These are phyloP conservation scores for Schizotus pectinicornis DNA, from an alignment of 2,888 invertebrate genomes.

Conservation along the genomic window DNA sequence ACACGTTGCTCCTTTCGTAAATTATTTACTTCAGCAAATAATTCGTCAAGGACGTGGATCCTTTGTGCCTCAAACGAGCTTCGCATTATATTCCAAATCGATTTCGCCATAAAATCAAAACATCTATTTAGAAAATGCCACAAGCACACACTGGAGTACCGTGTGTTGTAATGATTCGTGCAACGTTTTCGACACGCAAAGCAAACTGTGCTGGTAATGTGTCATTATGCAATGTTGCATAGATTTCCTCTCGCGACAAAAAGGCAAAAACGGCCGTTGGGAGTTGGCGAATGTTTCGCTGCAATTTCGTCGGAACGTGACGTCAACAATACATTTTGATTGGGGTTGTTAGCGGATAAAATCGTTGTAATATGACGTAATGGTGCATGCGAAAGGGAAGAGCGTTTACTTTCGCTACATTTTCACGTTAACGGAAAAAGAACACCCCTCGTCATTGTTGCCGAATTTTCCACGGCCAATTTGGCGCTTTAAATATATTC, in stretches of 20 bases:
- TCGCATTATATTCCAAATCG: conserved; percentile 8
- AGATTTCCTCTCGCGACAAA: conserved; percentile 26
- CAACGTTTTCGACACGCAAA: conserved; percentile 17
- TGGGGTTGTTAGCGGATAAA: conserved; percentile 27
- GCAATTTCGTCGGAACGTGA: conserved; percentile 7
- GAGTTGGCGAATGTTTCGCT: background rate
- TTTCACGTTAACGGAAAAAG: conserved; percentile 21
- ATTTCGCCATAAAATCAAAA: conserved; percentile 16
- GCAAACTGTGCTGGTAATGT: conserved; percentile 16
- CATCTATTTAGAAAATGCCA: conserved; percentile 25
- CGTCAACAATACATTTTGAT: conserved; percentile 27
- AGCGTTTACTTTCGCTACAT: conserved; percentile 32
- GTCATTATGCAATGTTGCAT: conserved; percentile 27
- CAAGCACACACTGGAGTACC: conserved; percentile 18
- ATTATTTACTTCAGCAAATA: too few species aligned
- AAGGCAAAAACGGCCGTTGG: conserved; percentile 7
- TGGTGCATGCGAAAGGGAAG: conserved; percentile 31
- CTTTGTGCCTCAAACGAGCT: too few species aligned
- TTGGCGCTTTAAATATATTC: conserved; percentile 20
- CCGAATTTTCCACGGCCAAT: conserved; percentile 25
- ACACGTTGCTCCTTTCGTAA: too few species aligned
- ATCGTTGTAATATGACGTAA: conserved; percentile 28
- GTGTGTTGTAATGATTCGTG: conserved; percentile 22
- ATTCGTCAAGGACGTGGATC: too few species aligned
- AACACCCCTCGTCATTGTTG: conserved; percentile 15